Conservation (phyloP, 2,797 vertebrate species). For the Peromyscus eremicus region DNA sequence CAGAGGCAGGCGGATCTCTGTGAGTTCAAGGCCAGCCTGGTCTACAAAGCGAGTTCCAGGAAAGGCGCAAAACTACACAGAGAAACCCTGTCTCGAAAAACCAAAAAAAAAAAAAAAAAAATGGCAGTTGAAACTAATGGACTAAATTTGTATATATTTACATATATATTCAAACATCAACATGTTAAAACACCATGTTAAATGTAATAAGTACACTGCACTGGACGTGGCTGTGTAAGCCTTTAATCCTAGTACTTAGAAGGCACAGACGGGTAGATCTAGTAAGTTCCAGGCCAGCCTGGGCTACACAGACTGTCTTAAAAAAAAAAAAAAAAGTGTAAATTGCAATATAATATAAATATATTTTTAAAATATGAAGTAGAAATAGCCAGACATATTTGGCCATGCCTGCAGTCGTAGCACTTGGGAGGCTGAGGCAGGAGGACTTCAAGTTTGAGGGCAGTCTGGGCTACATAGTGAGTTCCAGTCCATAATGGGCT, state of each 20-base stretch:
- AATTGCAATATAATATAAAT: background rate
- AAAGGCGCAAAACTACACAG: too few relatives aligned
- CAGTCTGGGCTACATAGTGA: background rate
- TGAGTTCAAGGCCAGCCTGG: too few relatives aligned
- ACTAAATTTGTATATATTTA: background rate
- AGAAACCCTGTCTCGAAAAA: too few relatives aligned
- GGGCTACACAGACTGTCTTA: background rate
- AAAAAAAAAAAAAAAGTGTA: conserved; percentile 24
- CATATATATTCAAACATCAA: background rate
- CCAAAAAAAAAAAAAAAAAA: too few relatives aligned
- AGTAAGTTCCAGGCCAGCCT: background rate
- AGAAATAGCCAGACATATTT: background rate
- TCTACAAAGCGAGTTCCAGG: too few relatives aligned
- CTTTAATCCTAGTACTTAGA: background rate
- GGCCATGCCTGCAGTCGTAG: background rate
- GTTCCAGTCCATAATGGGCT: background rate
- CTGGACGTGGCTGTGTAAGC: background rate
- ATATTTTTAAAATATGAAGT: conserved; percentile 15
- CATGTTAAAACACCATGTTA: conserved; percentile 11
- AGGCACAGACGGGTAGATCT: background rate
- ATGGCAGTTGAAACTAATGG: conserved; percentile 61
- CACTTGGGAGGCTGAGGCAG: background rate
- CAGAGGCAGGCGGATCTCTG: too few relatives aligned
- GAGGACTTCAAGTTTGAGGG: background rate
- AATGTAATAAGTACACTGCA: background rate